Percentiles rank a stretch among this genome's conserved stretches.
These are phyloP conservation scores for Littorina saxatilis DNA, from an alignment of 1,140 invertebrate species.

Conservation along the genomic window DNA sequence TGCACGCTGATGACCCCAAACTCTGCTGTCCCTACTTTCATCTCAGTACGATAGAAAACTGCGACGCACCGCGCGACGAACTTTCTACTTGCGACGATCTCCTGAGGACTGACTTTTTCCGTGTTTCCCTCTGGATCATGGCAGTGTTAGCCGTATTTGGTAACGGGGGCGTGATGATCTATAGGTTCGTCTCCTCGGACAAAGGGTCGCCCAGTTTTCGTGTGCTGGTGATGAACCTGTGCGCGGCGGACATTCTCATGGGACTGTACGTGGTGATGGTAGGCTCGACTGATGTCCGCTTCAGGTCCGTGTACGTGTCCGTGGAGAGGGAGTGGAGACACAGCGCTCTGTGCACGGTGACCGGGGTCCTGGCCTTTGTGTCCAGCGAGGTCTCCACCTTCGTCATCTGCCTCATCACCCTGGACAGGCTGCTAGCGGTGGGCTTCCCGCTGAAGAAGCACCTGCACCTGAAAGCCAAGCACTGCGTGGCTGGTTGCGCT, in stretches of 20 bases:
- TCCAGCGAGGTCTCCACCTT: constrained; percentile 60
- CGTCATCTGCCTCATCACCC: constrained; percentile 59
- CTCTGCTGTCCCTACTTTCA: constrained; percentile 48
- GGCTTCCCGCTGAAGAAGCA: constrained; percentile 44
- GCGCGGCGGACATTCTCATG: constrained; percentile 64
- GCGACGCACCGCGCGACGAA: constrained; percentile 44
- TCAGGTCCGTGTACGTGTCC: constrained; percentile 55
- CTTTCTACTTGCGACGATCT: constrained; percentile 58
- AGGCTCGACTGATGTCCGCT: constrained; percentile 54
- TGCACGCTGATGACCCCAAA: constrained; percentile 44
- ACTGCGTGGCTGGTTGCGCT: not conserved
- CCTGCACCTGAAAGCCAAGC: constrained; percentile 35
- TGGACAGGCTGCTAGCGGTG: constrained; percentile 57
- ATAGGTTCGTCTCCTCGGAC: constrained; percentile 36
- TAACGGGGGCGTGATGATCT: constrained; percentile 52
- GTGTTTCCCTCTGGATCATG: constrained; percentile 48
- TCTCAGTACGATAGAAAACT: constrained; percentile 21
- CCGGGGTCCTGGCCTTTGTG: constrained; percentile 57
- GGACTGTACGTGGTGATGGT: constrained; percentile 67
- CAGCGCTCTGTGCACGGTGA: constrained; percentile 52
- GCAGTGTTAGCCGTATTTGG: constrained; percentile 49
- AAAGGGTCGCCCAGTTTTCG: constrained; percentile 27
- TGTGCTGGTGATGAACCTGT: constrained; percentile 58
- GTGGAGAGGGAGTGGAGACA: constrained; percentile 56
- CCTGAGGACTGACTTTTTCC: constrained; percentile 38